Percentiles rank a stretch among this genome's conserved stretches.
Evolutionary conservation across 2,888 invertebrate species (phyloP).

Genomic region (Drosophila merina): DNA sequence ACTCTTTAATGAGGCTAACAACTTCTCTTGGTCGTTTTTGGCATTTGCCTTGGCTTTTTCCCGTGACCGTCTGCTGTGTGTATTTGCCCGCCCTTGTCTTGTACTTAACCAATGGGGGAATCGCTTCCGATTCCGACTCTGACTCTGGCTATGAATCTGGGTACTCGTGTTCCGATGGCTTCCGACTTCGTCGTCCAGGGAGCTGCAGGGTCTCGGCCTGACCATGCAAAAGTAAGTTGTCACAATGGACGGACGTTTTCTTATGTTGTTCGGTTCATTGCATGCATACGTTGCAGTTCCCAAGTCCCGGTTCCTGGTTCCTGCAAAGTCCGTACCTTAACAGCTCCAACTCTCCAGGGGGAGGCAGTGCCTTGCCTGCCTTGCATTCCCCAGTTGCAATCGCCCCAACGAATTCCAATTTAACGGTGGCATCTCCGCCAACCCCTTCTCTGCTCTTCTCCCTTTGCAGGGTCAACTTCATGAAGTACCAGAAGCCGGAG

Average conservation of each 20-base stretch:
- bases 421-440: slow-evolving; percentile 40
- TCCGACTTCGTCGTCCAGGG: slow-evolving; percentile 45
- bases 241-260: slow-evolving; percentile 52
- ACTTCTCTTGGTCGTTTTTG: slow-evolving; percentile 31
- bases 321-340: slow-evolving; percentile 4
- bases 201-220: slow-evolving; percentile 67
- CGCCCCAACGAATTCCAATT: slow-evolving; percentile 22
- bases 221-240: slow-evolving; percentile 65
- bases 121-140: slow-evolving; percentile 15
- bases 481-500: slow-evolving; percentile 93
- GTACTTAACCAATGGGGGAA: slow-evolving; percentile 61
- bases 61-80: not conserved
- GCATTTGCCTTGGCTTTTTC: slow-evolving; percentile 2
- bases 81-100: slow-evolving; percentile 69
- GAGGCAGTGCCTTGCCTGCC: not conserved
- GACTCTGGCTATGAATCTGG: not conserved
- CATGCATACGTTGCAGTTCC: slow-evolving; percentile 44
- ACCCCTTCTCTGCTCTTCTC: slow-evolving; percentile 4
- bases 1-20: slow-evolving; percentile 53
- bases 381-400: slow-evolving; percentile 26
- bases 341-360: slow-evolving; percentile 1
- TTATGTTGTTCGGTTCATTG: slow-evolving; percentile 55
- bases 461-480: slow-evolving; percentile 91
- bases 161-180: slow-evolving; percentile 6
- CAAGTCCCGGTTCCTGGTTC: slow-evolving; percentile 5